These are phyloP conservation scores for Chymomyza costata DNA, from an alignment of 1,140 invertebrate species.

Conservation along the genomic window DNA sequence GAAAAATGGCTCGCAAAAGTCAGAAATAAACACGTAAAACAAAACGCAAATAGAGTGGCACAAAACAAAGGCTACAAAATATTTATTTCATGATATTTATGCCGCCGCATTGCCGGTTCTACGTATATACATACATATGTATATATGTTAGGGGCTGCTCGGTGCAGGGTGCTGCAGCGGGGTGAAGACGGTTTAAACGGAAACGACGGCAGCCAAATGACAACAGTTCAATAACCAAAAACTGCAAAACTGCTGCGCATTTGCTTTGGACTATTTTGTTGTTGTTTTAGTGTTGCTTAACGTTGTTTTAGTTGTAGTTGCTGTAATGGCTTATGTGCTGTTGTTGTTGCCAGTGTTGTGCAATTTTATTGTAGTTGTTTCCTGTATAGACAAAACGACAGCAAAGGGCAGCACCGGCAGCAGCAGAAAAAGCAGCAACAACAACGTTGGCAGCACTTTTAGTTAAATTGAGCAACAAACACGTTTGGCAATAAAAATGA, in stretches of 20 bases:
- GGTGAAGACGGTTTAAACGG: too few species aligned
- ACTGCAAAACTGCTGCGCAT: slow-evolving; percentile 8
- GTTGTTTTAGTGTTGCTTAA: too few species aligned
- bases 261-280: too few species aligned
- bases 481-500: slow-evolving; percentile 73
- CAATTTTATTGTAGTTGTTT: too few species aligned
- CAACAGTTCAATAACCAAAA: slow-evolving; percentile 57
- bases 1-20: too few species aligned
- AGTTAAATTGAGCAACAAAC: slow-evolving; percentile 73
- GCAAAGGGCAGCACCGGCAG: background rate
- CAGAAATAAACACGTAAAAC: slow-evolving; percentile 24
- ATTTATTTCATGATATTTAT: slow-evolving; percentile 49
- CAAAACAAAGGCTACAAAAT: slow-evolving; percentile 17
- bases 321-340: too few species aligned
- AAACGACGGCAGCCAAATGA: slow-evolving; percentile 40
- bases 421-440: slow-evolving; percentile 23
- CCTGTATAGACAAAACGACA: too few species aligned
- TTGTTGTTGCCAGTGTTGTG: too few species aligned
- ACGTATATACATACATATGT: too few species aligned
- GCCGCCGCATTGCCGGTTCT: slow-evolving; percentile 2
- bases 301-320: too few species aligned
- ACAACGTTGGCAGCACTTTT: slow-evolving; percentile 60
- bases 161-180: too few species aligned
- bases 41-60: slow-evolving; percentile 16
- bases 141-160: too few species aligned